Evolutionary conservation across 2,888 invertebrate species (phyloP).

Genomic region (Boloria selene): DNA sequence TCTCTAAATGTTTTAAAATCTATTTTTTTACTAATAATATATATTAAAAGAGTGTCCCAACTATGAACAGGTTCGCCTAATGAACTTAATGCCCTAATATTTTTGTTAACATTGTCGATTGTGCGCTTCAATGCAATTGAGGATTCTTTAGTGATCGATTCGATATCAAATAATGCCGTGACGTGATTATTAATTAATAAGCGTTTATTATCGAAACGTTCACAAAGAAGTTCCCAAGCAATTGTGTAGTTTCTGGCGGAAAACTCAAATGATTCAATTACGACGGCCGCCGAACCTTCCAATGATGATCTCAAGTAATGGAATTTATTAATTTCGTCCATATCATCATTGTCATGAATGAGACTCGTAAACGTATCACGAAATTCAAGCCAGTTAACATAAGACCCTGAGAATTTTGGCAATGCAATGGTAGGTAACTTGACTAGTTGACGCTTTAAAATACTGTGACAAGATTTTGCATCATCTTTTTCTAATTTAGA

Average conservation of each 20-base stretch:
- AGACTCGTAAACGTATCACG: background rate
- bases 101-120: too few species aligned
- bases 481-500: background rate
- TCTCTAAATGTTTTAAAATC: slow-evolving; percentile 42
- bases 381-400: background rate
- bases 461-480: background rate
- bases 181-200: too few species aligned
- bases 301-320: background rate
- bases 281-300: background rate
- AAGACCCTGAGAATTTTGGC: background rate
- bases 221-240: too few species aligned
- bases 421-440: background rate
- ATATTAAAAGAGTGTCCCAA: slow-evolving; percentile 38
- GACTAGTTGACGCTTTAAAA: background rate
- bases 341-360: background rate
- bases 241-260: too few species aligned
- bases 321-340: slow-evolving; percentile 4
- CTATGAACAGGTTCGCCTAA: too few species aligned
- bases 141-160: too few species aligned
- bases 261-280: background rate
- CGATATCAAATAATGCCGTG: too few species aligned
- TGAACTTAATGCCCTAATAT: too few species aligned
- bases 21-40: slow-evolving; percentile 42
- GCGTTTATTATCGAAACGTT: too few species aligned
- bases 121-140: too few species aligned